Conservation (phyloP, 2,888 invertebrate species). For the Dryomyza anilis region DNA sequence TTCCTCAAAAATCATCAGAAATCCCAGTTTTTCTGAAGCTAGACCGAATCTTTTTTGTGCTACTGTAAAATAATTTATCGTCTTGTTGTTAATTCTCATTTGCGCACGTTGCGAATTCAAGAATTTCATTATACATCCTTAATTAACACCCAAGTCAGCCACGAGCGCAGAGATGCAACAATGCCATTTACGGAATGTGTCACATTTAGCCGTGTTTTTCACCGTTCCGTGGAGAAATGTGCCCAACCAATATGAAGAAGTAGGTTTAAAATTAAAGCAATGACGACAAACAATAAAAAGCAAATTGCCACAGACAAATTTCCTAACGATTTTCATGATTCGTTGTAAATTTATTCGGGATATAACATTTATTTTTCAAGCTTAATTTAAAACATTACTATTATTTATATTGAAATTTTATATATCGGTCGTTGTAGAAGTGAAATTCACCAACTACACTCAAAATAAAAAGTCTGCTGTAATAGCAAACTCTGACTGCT, state of each 20-base stretch:
- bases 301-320: slow-evolving; percentile 39
- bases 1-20: no score
- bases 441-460: no score
- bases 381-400: no score
- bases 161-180: not conserved
- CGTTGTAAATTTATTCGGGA: slow-evolving; percentile 7
- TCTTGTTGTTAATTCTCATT: slow-evolving; percentile 20
- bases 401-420: no score
- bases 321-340: slow-evolving; percentile 39
- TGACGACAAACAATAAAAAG: slow-evolving; percentile 36
- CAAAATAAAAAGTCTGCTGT: no score
- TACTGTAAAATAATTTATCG: slow-evolving; percentile 23
- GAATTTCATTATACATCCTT: slow-evolving; percentile 17
- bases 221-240: not conserved
- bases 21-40: no score
- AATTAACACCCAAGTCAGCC: slow-evolving; percentile 24
- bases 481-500: no score
- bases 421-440: no score
- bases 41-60: no score
- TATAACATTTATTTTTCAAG: no score
- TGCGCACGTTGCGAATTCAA: slow-evolving; percentile 12
- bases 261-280: slow-evolving; percentile 11
- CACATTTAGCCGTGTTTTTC: not conserved
- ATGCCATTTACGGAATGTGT: not conserved
- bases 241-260: not conserved